A percentile compares a stretch with the other conserved stretches of the same genome.
phyloP scores from a whole-genome alignment of 1,140 invertebrate species.

The Leptinotarsa lineolata region DNA sequence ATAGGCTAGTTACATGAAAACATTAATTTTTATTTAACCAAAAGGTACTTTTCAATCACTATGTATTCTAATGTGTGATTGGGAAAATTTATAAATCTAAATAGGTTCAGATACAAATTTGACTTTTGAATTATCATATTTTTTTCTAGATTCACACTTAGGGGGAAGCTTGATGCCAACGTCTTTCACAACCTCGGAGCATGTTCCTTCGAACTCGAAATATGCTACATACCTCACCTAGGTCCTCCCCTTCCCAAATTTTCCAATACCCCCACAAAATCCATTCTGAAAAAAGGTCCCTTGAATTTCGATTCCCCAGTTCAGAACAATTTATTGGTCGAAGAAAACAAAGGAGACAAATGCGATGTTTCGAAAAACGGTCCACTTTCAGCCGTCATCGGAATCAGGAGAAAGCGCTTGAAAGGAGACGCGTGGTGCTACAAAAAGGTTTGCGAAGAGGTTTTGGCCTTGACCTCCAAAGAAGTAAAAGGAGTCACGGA shows the following conservation, averaged over 20 bases:
- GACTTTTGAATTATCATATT: neutral
- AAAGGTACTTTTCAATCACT: no score
- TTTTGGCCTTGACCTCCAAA: slow-evolving; percentile 66
- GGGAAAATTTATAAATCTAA: no score
- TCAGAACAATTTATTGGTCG: neutral
- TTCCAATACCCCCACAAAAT: slow-evolving; percentile 40
- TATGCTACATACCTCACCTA: slow-evolving; percentile 66
- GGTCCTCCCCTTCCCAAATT: slow-evolving; percentile 36
- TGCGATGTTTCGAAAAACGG: neutral
- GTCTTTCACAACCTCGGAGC: slow-evolving; percentile 52
- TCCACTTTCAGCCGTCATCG: slow-evolving; percentile 58
- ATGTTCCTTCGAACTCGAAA: slow-evolving; percentile 80
- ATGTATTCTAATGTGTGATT: no score
- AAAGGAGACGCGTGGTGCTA: slow-evolving; percentile 87
- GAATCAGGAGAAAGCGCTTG: slow-evolving; percentile 76
- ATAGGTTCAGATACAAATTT: no score
- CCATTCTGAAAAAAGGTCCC: slow-evolving; percentile 41
- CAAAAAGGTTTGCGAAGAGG: slow-evolving; percentile 83
- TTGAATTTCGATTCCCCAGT: slow-evolving; percentile 38
- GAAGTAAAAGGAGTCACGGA: slow-evolving; percentile 49
- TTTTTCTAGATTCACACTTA: slow-evolving; percentile 65
- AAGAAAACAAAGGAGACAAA: neutral
- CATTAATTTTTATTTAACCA: no score
- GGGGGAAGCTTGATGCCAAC: slow-evolving; percentile 63
- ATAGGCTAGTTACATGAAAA: no score